phyloP scores from a whole-genome alignment of 2,797 vertebrate genomes.

The Macroramphosus scolopax region DNA sequence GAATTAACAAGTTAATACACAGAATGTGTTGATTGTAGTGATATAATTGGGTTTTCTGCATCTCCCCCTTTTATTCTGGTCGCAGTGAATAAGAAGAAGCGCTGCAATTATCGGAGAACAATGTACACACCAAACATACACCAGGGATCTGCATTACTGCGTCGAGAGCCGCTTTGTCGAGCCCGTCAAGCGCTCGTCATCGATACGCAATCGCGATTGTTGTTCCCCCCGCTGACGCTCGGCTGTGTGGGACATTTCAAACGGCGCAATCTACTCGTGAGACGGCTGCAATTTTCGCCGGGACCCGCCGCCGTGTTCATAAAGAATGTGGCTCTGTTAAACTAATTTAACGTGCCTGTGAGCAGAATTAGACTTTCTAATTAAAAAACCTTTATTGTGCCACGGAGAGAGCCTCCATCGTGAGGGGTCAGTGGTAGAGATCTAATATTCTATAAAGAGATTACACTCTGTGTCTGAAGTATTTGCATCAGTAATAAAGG shows the following conservation, averaged over 20 bases:
- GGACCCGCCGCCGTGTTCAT: conserved; percentile 51
- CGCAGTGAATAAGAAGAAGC: not conserved
- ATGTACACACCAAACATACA: too few relatives aligned
- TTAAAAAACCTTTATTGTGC: conserved; percentile 71
- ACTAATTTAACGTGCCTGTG: conserved; percentile 66
- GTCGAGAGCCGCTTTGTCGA: too few relatives aligned
- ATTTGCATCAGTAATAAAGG: conserved; percentile 44
- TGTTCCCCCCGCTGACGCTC: conserved; percentile 24
- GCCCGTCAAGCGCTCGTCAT: too few relatives aligned
- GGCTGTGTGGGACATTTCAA: conserved; percentile 21
- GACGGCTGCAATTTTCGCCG: conserved; percentile 48
- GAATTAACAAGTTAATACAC: too few relatives aligned
- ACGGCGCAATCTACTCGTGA: conserved; percentile 21
- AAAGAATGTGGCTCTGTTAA: conserved; percentile 63
- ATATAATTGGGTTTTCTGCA: too few relatives aligned
- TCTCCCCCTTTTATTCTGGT: too few relatives aligned
- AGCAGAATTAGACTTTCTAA: conserved; percentile 68
- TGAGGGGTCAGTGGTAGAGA: conserved; percentile 58
- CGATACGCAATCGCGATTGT: conserved; percentile 46
- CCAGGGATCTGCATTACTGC: too few relatives aligned
- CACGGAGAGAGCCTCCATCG: conserved; percentile 55
- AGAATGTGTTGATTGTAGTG: too few relatives aligned
- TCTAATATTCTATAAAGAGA: conserved; percentile 61
- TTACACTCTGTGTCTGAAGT: conserved; percentile 48
- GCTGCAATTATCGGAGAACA: too few relatives aligned